Evolutionary conservation across 2,113 vertebrate genomes (phyloP).

Genomic region (Catharus bicknelli): DNA sequence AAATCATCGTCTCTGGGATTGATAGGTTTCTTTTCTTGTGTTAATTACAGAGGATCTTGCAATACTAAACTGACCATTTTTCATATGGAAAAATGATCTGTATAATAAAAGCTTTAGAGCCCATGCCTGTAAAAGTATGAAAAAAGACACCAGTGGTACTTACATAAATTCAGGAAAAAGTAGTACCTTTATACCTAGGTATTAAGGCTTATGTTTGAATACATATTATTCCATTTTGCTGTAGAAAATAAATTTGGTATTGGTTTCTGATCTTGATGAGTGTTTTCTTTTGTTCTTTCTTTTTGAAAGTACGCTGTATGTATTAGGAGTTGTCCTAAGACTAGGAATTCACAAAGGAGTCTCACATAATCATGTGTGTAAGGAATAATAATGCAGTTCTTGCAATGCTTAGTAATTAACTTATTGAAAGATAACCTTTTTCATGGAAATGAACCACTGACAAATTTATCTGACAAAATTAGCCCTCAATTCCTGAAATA

Average conservation of each 20-base stretch:
- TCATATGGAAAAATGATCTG: neutral
- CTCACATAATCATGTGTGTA: neutral
- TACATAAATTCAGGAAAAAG: neutral
- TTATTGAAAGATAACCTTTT: neutral
- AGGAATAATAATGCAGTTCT: neutral
- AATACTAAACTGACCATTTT: neutral
- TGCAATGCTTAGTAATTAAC: neutral
- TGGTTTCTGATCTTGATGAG: neutral
- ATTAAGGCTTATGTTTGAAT: neutral
- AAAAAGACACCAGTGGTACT: neutral
- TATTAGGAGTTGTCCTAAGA: neutral
- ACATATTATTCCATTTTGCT: neutral
- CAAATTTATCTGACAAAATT: neutral
- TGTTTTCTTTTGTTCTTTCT: neutral
- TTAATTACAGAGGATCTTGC: neutral
- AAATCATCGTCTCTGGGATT: neutral
- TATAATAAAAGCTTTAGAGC: neutral
- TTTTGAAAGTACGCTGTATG: neutral
- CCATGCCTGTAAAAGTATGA: fast-evolving
- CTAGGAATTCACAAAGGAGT: neutral
- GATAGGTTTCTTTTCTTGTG: neutral
- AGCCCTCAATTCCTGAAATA: neutral
- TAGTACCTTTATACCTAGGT: neutral
- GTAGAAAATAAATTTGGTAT: neutral
- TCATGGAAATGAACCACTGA: neutral